phyloP scores from a whole-genome alignment of 1,140 invertebrate genomes.

The Conus ventricosus region DNA sequence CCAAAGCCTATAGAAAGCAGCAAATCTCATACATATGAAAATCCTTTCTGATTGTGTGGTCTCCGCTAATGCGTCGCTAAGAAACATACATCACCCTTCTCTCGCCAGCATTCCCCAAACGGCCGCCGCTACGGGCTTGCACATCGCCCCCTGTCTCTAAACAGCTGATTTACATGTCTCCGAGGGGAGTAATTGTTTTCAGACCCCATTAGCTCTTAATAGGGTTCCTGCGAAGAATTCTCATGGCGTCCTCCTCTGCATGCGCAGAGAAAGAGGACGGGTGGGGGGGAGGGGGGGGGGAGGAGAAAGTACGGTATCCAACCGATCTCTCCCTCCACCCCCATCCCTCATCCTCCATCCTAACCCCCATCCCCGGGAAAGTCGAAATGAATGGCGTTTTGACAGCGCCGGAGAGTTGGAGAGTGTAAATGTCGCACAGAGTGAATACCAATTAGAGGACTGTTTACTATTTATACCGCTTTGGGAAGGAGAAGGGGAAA shows the following conservation, averaged over 20 bases:
- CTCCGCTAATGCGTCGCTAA: background rate
- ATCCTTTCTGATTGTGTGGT: background rate
- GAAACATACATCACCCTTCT: background rate
- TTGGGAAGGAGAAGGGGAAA: too few relatives aligned
- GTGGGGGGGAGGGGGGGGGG: background rate
- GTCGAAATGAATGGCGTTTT: too few relatives aligned
- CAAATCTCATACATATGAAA: background rate
- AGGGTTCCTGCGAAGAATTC: slow-evolving; percentile 26
- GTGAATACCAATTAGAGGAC: too few relatives aligned
- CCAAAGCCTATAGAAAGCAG: too few relatives aligned
- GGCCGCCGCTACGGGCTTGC: background rate
- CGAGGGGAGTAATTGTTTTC: slow-evolving; percentile 25
- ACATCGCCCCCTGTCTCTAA: slow-evolving; percentile 14
- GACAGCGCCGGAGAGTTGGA: too few relatives aligned
- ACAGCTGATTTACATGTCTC: slow-evolving; percentile 30
- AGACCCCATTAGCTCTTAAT: slow-evolving; percentile 26
- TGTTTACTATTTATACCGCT: too few relatives aligned
- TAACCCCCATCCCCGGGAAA: too few relatives aligned
- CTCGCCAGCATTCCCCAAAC: background rate
- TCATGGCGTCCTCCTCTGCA: background rate
- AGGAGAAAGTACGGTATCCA: background rate
- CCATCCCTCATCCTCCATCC: too few relatives aligned
- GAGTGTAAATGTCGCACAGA: too few relatives aligned
- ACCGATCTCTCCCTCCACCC: too few relatives aligned
- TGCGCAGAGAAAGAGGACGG: background rate